A percentile compares a stretch with the other conserved stretches of the same genome.
phyloP scores from a whole-genome alignment of 2,113 vertebrate species.

The Ammodytes dubius region DNA sequence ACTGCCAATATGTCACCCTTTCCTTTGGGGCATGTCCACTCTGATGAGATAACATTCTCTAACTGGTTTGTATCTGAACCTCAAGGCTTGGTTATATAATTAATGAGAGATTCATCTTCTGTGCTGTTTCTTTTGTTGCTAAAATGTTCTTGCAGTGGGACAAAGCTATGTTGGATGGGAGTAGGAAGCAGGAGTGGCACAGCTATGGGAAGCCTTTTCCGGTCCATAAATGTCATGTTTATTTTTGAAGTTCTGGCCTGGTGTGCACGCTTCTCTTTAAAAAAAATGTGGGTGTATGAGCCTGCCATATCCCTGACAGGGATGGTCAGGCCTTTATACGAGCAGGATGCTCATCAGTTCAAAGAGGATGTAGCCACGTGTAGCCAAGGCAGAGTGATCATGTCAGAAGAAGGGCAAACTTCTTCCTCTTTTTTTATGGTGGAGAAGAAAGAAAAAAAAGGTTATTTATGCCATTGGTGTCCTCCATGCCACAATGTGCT shows the following conservation, averaged over 20 bases:
- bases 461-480: conserved; percentile 65
- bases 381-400: conserved; percentile 48
- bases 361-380: conserved; percentile 58
- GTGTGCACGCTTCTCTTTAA: conserved; percentile 69
- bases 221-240: conserved; percentile 77
- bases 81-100: conserved; percentile 13
- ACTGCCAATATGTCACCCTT: not conserved
- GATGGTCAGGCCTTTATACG: conserved; percentile 61
- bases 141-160: conserved; percentile 49
- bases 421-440: conserved; percentile 19
- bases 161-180: conserved; percentile 48
- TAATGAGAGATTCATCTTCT: conserved; percentile 21
- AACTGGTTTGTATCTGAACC: not conserved
- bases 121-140: conserved; percentile 55
- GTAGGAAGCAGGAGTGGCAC: conserved; percentile 69
- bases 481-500: conserved; percentile 54
- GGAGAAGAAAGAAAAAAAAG: conserved; percentile 39
- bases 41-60: not conserved
- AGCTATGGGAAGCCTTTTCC: conserved; percentile 69
- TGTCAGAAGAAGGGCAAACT: conserved; percentile 50
- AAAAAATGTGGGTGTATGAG: conserved; percentile 70
- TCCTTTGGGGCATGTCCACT: not conserved
- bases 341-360: conserved; percentile 59
- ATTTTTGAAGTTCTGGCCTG: conserved; percentile 78
- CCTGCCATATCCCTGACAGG: conserved; percentile 59